phyloP scores from a whole-genome alignment of 2,113 vertebrate species.

The Eclectus roratus region DNA sequence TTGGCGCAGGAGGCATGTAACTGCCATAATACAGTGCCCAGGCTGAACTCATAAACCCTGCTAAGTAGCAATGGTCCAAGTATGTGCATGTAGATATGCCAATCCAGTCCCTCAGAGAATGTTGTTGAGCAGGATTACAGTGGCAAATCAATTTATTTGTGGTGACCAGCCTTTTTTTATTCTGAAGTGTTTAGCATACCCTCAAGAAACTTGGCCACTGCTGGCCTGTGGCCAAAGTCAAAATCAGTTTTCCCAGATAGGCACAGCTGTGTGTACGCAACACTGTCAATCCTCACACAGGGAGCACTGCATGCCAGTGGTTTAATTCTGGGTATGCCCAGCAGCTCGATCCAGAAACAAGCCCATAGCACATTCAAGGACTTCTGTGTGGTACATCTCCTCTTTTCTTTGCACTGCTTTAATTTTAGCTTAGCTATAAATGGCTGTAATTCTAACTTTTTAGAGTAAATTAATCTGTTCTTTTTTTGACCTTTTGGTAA shows the following conservation, averaged over 20 bases:
- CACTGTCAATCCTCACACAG: background rate
- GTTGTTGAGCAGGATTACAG: background rate
- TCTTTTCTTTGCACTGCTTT: background rate
- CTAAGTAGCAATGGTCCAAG: background rate
- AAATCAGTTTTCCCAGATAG: background rate
- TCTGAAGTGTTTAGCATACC: background rate
- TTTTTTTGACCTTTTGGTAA: background rate
- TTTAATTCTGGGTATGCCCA: background rate
- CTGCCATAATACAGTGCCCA: background rate
- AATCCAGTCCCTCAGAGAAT: background rate
- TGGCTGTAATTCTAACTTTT: background rate
- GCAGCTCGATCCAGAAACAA: background rate
- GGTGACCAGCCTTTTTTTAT: background rate
- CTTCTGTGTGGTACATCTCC: background rate
- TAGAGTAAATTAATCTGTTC: background rate
- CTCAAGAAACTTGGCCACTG: background rate
- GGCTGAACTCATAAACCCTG: background rate
- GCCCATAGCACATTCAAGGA: background rate
- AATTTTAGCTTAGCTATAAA: background rate
- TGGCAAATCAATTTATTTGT: background rate
- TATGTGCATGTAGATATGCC: accelerated
- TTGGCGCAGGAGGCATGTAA: background rate
- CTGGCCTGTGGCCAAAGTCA: slow-evolving; percentile 36
- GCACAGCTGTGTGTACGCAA: background rate
- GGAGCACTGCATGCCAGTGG: background rate